phyloP scores from a whole-genome alignment of 2,797 vertebrate genomes.

The Babyrousa celebensis region DNA sequence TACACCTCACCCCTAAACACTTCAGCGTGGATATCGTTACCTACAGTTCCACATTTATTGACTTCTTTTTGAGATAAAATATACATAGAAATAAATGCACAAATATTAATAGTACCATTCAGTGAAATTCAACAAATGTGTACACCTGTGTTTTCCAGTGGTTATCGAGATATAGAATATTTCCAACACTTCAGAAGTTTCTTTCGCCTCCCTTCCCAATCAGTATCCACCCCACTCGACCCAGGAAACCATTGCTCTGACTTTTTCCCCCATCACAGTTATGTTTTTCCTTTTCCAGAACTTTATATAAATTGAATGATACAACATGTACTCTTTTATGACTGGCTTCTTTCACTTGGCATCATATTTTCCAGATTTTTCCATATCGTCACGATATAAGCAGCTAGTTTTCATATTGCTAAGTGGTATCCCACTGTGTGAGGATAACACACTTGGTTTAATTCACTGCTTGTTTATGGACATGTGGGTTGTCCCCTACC shows the following conservation, averaged over 20 bases:
- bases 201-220: not conserved
- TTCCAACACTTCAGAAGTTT: not conserved
- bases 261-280: not conserved
- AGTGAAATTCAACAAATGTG: not conserved
- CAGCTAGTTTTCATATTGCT: not conserved
- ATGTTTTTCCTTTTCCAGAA: not conserved
- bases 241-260: not conserved
- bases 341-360: not conserved
- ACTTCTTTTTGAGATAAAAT: not conserved
- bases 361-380: not conserved
- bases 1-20: not conserved
- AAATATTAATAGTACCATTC: not conserved
- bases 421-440: not conserved
- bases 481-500: accelerated
- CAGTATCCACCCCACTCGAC: too few relatives aligned
- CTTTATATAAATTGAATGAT: not conserved
- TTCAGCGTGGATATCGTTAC: not conserved
- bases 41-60: not conserved
- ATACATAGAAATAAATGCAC: not conserved
- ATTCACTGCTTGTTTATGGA: not conserved
- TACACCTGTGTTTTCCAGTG: not conserved
- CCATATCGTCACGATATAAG: not conserved
- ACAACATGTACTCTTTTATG: too few relatives aligned
- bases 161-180: not conserved
- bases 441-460: not conserved